Base-by-base conservation (phyloP, 2,113 vertebrate genomes). In the Dolichallabes microphthalmus region DNA sequence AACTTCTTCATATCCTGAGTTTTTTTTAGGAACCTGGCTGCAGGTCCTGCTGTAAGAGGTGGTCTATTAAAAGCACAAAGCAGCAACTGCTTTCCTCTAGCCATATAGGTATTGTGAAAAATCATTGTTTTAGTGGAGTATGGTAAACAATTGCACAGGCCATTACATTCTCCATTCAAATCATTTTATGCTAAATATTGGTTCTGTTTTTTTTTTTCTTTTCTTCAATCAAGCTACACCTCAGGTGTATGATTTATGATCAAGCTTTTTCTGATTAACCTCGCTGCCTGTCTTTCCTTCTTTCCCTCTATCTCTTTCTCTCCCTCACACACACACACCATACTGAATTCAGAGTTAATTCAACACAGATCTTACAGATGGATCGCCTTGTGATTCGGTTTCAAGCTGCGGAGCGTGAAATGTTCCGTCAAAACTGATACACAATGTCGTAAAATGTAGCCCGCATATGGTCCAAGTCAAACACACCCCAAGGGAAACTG, bases 331-430 rank as follows among this genome's bases (percentile, higher is more conserved):
- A 63, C 68, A 55, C 57, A 35, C 52, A 71, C 69, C 57, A 74
- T 50, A 8, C 78, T 73, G 77, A 81, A 81, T 74, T 75, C 74
- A 78, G 71, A 30, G 20, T 81, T 86, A 86, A 86, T 81, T 22
- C 77, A 81, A 74, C 73, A 58, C 82, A 77, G 77, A 78, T 69
- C 80, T 50, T 82, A 60, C 88, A 86, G 88, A 88, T 86, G 88
- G 88, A 55, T 63, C 58, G 78, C 52, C 76, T 45, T 9, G 73
- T 83, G 84, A 84, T 86, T 86, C 53, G 52, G 39, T 74, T 64
- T 80, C 50, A 32, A 61, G 53, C 80, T 79, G 82, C 35, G 57
- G 63, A 71, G 82, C 85, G 61, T 88, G 60, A 63, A 77, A 77
- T 77, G 73, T 85, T 35, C 25, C 52, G 58, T 76, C 68, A 83